Conservation (phyloP, 2,113 vertebrate genomes). For the Manacus vitellinus region DNA sequence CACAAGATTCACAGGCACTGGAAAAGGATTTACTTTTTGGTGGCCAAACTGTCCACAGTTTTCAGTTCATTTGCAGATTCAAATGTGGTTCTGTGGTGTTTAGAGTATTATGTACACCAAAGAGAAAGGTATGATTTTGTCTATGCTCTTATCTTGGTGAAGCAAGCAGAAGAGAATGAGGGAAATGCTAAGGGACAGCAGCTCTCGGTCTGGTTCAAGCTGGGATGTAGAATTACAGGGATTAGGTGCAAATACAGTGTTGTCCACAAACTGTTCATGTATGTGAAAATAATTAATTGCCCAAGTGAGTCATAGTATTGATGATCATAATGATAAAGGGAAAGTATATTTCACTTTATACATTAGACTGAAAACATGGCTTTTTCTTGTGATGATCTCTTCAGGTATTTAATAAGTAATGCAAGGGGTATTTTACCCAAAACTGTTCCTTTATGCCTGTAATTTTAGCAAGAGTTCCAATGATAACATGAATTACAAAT, state of each 20-base stretch:
- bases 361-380: neutral
- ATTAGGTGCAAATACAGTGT: neutral
- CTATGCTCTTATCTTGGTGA: neutral
- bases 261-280: neutral
- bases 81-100: neutral
- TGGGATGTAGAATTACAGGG: neutral
- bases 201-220: neutral
- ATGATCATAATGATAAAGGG: neutral
- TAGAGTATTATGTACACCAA: neutral
- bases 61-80: neutral
- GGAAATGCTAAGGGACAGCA: neutral
- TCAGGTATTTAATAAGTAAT: neutral
- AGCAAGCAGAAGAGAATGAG: neutral
- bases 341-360: neutral
- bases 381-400: neutral
- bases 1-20: neutral
- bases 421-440: neutral
- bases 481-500: slow-evolving; percentile 24
- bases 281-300: neutral
- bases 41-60: neutral
- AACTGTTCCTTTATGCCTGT: neutral
- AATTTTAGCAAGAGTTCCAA: slow-evolving; percentile 10
- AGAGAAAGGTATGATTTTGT: neutral
- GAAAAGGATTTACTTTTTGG: neutral
- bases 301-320: neutral